phyloP scores from a whole-genome alignment of 2,888 invertebrate genomes.

The Aproaerema taeniolella region DNA sequence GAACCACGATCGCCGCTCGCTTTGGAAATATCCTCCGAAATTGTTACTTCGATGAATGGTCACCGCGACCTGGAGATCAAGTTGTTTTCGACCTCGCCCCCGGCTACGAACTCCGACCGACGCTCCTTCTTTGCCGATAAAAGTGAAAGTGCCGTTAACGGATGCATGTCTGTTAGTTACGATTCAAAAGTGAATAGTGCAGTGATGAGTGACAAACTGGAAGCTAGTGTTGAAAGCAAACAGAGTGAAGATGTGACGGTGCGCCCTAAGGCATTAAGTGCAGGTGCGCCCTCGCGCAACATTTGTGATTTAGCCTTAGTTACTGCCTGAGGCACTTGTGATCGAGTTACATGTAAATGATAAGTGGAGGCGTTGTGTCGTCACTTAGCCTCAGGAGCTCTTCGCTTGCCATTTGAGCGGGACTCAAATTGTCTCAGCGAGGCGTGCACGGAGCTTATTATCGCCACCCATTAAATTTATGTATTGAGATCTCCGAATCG shows the following conservation, averaged over 20 bases:
- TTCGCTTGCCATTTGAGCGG: constrained; percentile 72
- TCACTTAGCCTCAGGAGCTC: constrained; percentile 50
- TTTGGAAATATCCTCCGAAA: constrained; percentile 86
- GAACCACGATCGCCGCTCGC: constrained; percentile 64
- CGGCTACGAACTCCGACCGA: constrained; percentile 61
- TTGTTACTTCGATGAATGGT: constrained; percentile 86
- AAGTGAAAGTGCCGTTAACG: constrained; percentile 71
- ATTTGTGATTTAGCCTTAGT: constrained; percentile 76
- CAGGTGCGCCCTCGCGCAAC: constrained; percentile 55
- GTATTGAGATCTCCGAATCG: constrained; percentile 71
- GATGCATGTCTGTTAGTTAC: constrained; percentile 52
- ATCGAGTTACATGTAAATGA: constrained; percentile 37
- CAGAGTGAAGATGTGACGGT: constrained; percentile 57
- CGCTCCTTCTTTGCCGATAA: constrained; percentile 69
- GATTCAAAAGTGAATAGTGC: constrained; percentile 64
- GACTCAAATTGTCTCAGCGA: constrained; percentile 71
- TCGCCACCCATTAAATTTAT: constrained; percentile 49
- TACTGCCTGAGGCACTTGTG: constrained; percentile 66
- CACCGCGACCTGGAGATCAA: constrained; percentile 88
- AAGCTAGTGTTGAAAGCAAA: constrained; percentile 47
- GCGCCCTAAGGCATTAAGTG: constrained; percentile 47
- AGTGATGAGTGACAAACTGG: constrained; percentile 55
- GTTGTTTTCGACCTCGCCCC: constrained; percentile 82
- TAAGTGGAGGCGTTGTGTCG: constrained; percentile 50
- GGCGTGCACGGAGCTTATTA: constrained; percentile 67